These are phyloP conservation scores for Drosophila maculinotata DNA, from an alignment of 2,888 invertebrate species.

Conservation along the genomic window DNA sequence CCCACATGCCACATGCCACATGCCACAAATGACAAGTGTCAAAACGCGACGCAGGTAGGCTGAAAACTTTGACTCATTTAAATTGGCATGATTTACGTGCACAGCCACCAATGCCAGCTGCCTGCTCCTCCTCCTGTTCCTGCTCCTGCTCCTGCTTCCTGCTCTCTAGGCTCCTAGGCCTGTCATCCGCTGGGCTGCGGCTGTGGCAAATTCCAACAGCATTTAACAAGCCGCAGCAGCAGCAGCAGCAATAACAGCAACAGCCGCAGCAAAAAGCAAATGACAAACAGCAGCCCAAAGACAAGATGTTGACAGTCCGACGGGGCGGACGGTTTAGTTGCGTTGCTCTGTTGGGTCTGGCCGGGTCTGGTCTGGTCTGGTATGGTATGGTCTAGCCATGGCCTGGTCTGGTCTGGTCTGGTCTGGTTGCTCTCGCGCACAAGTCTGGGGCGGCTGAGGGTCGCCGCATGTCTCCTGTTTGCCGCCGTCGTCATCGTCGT, in stretches of 20 bases:
- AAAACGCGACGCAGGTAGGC: conserved; percentile 69
- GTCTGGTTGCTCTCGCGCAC: conserved; percentile 11
- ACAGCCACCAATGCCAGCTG: conserved; percentile 25
- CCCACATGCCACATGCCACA: conserved; percentile 21
- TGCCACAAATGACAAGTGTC: conserved; percentile 68
- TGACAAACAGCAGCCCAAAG: conserved; percentile 72
- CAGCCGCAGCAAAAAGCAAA: conserved; percentile 51
- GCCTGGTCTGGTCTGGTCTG: conserved; percentile 9
- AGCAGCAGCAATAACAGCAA: conserved; percentile 47
- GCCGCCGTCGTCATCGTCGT: conserved; percentile 6
- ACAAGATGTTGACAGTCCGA: conserved; percentile 70
- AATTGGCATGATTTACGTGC: conserved; percentile 78
- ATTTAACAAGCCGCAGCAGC: conserved; percentile 59
- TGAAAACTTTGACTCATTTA: conserved; percentile 64
- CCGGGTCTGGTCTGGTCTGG: conserved; percentile 6
- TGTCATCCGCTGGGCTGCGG: conserved; percentile 42
- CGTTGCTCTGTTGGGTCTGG: conserved; percentile 4
- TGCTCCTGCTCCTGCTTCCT: neutral
- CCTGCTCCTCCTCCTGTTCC: neutral
- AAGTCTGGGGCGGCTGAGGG: conserved; percentile 58
- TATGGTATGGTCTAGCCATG: neutral
- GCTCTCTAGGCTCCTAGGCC: too few relatives aligned
- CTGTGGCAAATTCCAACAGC: conserved; percentile 70
- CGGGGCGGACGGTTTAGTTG: neutral
- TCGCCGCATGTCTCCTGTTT: conserved; percentile 54